Conservation (phyloP, 2,113 vertebrate species). For the Tetrax tetrax region DNA sequence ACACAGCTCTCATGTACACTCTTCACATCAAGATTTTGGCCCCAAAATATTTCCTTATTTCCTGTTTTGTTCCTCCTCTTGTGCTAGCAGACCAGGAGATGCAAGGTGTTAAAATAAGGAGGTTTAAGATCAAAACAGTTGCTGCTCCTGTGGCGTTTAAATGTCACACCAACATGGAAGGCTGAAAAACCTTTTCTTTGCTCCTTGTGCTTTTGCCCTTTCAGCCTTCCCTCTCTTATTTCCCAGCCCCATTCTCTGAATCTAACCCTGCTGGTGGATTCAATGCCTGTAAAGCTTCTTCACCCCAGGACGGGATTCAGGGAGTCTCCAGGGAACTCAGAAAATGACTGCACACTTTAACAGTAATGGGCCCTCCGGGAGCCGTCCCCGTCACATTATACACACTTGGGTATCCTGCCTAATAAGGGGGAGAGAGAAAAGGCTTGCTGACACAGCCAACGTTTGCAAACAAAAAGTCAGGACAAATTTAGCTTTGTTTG, state of each 20-base stretch:
- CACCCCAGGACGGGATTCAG: constrained; percentile 49
- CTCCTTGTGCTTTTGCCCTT: constrained; percentile 74
- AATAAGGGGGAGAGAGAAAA: constrained; percentile 38
- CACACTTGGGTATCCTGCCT: constrained; percentile 14
- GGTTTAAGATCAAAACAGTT: constrained; percentile 65
- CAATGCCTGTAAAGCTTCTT: constrained; percentile 43
- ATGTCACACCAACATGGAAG: constrained; percentile 69
- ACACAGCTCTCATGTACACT: background rate
- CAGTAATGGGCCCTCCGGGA: constrained; percentile 48
- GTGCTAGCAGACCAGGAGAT: background rate
- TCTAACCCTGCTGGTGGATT: constrained; percentile 63
- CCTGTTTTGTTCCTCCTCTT: background rate
- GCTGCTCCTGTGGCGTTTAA: constrained; percentile 70
- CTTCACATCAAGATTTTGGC: background rate
- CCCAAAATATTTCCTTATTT: background rate
- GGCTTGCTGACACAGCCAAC: constrained; percentile 58
- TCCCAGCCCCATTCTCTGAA: constrained; percentile 65
- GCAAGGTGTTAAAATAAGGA: constrained; percentile 53
- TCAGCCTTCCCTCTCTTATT: constrained; percentile 52
- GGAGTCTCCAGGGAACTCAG: constrained; percentile 32
- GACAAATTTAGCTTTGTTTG: constrained; percentile 8
- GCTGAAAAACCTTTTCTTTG: constrained; percentile 61
- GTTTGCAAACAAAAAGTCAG: constrained; percentile 59
- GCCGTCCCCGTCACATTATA: constrained; percentile 2
- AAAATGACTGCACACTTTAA: constrained; percentile 51